These are phyloP conservation scores for Drosophila longiperda DNA, from an alignment of 2,888 invertebrate genomes.

Conservation along the genomic window DNA sequence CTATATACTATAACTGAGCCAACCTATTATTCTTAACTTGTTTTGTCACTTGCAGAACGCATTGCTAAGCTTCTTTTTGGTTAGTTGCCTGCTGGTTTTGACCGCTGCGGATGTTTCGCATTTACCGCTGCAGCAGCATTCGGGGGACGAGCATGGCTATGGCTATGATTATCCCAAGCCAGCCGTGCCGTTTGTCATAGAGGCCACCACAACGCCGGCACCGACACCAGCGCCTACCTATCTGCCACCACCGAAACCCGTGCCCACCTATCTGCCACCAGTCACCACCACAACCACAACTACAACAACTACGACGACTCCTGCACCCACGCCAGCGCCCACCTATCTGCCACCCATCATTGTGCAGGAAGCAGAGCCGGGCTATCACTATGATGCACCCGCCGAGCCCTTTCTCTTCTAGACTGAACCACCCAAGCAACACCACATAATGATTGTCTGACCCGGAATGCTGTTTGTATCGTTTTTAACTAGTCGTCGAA, in stretches of 20 bases:
- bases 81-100: constrained; percentile 55
- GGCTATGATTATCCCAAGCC: constrained; percentile 79
- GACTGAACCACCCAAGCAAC: background rate
- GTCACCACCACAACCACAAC: constrained; percentile 40
- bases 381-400: constrained; percentile 68
- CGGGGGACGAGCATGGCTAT: constrained; percentile 54
- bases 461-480: constrained; percentile 59
- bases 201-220: constrained; percentile 51
- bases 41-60: constrained; percentile 51
- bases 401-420: constrained; percentile 64
- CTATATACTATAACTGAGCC: background rate
- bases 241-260: constrained; percentile 54
- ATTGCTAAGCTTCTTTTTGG: constrained; percentile 53
- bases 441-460: constrained; percentile 22
- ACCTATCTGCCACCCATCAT: constrained; percentile 67
- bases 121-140: constrained; percentile 50
- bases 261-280: constrained; percentile 38
- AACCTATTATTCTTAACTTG: constrained; percentile 2
- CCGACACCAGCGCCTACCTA: constrained; percentile 60
- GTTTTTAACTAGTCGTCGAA: constrained; percentile 44
- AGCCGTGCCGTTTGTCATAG: constrained; percentile 62
- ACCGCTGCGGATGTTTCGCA: constrained; percentile 78
- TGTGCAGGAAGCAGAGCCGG: constrained; percentile 56
- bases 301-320: constrained; percentile 60
- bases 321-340: constrained; percentile 68